Evolutionary conservation across 2,888 invertebrate species (phyloP).

Genomic region (Noctua janthina): DNA sequence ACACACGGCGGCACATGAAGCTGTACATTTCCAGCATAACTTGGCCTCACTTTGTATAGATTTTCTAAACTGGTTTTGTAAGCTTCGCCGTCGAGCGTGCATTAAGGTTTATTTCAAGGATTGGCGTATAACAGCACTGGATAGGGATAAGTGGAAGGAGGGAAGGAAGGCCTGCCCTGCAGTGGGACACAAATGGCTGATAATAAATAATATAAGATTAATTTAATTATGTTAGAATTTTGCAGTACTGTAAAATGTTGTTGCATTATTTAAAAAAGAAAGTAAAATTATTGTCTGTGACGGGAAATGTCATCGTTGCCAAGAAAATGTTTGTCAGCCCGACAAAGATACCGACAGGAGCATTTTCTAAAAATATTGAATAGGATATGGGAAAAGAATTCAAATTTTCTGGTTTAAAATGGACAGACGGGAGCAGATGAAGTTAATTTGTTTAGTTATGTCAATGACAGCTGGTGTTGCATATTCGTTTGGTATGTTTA

Average conservation of each 20-base stretch:
- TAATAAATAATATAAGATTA: not conserved
- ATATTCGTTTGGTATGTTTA: conserved; percentile 80
- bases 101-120: too few relatives aligned
- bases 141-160: too few relatives aligned
- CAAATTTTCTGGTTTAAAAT: conserved; percentile 70
- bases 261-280: conserved; percentile 26
- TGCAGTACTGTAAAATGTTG: not conserved
- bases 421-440: conserved; percentile 80
- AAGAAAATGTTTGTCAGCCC: conserved; percentile 61
- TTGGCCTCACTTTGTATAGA: too few relatives aligned
- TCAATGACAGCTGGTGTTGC: conserved; percentile 79
- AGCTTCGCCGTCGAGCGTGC: too few relatives aligned
- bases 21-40: too few relatives aligned
- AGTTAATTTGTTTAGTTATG: conserved; percentile 77
- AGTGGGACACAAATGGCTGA: too few relatives aligned
- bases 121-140: too few relatives aligned
- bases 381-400: conserved; percentile 71
- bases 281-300: conserved; percentile 36
- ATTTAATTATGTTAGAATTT: not conserved
- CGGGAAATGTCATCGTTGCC: conserved; percentile 33
- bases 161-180: too few relatives aligned
- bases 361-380: conserved; percentile 23
- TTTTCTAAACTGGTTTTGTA: too few relatives aligned
- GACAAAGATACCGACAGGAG: conserved; percentile 41
- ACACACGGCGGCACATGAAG: too few relatives aligned